phyloP scores from a whole-genome alignment of 2,888 invertebrate species.

The Lobophora halterata region DNA sequence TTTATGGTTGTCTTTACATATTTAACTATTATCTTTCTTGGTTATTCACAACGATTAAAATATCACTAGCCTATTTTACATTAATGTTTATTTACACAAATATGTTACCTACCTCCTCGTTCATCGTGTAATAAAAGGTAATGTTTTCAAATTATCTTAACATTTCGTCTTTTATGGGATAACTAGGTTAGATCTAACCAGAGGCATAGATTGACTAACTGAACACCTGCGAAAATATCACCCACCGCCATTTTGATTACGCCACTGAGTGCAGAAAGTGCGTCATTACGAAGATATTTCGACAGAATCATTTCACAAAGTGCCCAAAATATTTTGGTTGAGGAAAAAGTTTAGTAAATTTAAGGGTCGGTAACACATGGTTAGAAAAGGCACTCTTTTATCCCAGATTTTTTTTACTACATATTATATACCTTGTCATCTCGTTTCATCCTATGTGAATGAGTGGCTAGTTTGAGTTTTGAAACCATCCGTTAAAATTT shows the following conservation, averaged over 20 bases:
- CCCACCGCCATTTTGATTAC: slow-evolving; percentile 19
- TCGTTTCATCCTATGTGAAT: too few species aligned
- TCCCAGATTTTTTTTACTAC: neutral
- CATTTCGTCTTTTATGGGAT: slow-evolving; percentile 22
- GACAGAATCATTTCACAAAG: slow-evolving; percentile 10
- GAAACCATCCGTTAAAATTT: too few species aligned
- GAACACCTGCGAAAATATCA: slow-evolving; percentile 29
- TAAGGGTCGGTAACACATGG: neutral
- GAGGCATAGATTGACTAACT: slow-evolving; percentile 24
- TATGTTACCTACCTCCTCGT: too few species aligned
- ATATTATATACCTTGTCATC: too few species aligned
- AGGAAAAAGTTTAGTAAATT: slow-evolving; percentile 7
- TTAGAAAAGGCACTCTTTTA: neutral
- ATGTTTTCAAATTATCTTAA: slow-evolving; percentile 16
- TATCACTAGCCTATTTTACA: too few species aligned
- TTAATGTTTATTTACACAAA: too few species aligned
- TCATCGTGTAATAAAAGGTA: slow-evolving; percentile 18
- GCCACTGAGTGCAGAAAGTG: slow-evolving; percentile 23
- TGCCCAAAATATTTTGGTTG: slow-evolving; percentile 11
- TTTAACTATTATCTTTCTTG: too few species aligned
- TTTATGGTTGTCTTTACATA: too few species aligned
- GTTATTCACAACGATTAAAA: too few species aligned
- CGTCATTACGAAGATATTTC: slow-evolving; percentile 26
- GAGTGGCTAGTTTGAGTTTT: too few species aligned
- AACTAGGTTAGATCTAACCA: slow-evolving; percentile 15